phyloP scores from a whole-genome alignment of 2,113 vertebrate species.

The Laticauda colubrina region DNA sequence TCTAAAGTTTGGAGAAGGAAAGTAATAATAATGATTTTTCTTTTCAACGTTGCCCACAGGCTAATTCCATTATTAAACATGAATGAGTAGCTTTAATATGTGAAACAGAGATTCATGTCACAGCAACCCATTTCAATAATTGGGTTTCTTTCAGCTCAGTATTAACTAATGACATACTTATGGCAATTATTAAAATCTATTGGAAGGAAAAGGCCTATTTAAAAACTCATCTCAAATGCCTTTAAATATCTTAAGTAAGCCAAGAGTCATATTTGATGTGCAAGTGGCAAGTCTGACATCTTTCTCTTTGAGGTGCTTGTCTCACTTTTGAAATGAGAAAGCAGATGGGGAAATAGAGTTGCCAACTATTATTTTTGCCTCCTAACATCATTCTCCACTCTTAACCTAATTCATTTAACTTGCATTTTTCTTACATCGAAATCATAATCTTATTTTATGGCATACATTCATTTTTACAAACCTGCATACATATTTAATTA shows the following conservation, averaged over 20 bases:
- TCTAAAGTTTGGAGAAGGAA: conserved; percentile 28
- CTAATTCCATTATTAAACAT: conserved; percentile 63
- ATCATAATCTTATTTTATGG: neutral
- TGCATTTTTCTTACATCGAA: neutral
- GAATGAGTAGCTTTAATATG: conserved; percentile 59
- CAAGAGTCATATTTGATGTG: neutral
- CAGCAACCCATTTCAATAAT: conserved; percentile 67
- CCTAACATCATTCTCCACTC: neutral
- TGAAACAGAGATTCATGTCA: conserved; percentile 64
- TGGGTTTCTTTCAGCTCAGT: conserved; percentile 60
- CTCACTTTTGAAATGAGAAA: neutral
- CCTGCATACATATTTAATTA: neutral
- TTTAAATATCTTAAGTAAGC: neutral
- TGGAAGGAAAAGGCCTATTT: conserved; percentile 39
- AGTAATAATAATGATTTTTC: conserved; percentile 61
- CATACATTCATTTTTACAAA: neutral
- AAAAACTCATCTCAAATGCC: conserved; percentile 43
- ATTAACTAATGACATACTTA: conserved; percentile 65
- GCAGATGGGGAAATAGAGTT: neutral
- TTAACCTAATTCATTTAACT: neutral
- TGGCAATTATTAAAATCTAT: conserved; percentile 64
- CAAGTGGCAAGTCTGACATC: neutral
- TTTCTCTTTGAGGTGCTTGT: neutral
- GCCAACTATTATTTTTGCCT: neutral
- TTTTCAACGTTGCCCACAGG: conserved; percentile 45